These are phyloP conservation scores for Cerastoderma edule DNA, from an alignment of 2,888 invertebrate genomes.

Conservation along the genomic window DNA sequence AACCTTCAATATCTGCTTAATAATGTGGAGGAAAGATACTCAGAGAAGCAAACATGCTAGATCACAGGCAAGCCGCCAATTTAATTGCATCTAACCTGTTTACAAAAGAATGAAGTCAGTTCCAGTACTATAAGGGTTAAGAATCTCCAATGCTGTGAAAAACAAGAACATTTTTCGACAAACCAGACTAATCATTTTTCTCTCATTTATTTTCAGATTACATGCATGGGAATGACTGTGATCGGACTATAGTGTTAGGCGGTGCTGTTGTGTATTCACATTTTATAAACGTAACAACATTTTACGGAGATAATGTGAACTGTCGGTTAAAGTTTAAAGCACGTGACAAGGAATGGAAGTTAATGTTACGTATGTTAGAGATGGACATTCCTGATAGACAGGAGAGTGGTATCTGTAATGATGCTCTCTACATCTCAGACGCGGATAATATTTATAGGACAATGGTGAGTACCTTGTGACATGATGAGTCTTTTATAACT, in stretches of 20 bases:
- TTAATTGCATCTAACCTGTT: no score
- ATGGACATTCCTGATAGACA: slow-evolving; percentile 80
- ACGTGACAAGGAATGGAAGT: slow-evolving; percentile 74
- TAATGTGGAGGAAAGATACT: no score
- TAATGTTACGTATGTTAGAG: slow-evolving; percentile 78
- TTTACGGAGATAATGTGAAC: slow-evolving; percentile 73
- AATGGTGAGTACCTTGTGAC: slow-evolving; percentile 73
- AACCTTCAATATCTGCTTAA: no score
- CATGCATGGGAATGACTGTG: slow-evolving; percentile 78
- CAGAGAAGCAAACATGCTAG: no score
- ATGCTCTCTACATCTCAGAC: slow-evolving; percentile 81
- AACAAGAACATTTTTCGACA: no score
- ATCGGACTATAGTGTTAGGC: slow-evolving; percentile 72
- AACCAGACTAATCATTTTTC: no score
- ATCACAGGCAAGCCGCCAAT: no score
- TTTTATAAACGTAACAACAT: slow-evolving; percentile 57
- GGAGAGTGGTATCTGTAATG: slow-evolving; percentile 77
- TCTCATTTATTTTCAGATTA: slow-evolving; percentile 79
- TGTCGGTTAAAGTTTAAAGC: slow-evolving; percentile 80
- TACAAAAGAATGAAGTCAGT: no score
- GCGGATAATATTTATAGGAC: slow-evolving; percentile 72
- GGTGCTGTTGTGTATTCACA: slow-evolving; percentile 81
- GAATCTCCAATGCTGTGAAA: no score
- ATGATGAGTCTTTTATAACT: background rate
- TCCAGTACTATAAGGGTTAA: no score